Evolutionary conservation across 2,888 invertebrate genomes (phyloP).

Genomic region (Metallyticus violacea): DNA sequence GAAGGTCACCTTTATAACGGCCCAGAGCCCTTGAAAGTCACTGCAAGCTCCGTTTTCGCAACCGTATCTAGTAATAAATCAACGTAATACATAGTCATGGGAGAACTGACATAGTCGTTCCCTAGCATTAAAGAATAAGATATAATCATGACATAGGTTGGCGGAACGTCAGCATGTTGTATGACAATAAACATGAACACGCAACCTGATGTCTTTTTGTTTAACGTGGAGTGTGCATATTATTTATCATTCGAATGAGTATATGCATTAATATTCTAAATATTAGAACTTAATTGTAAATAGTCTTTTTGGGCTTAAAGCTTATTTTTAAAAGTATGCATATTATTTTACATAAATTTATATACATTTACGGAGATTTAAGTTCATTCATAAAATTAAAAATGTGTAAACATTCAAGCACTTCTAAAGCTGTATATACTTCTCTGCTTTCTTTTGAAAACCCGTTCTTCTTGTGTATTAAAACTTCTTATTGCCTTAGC

Average conservation of each 20-base stretch:
- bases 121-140: neutral
- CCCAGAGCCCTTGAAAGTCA: neutral
- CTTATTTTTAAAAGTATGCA: too few relatives aligned
- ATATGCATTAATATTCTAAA: too few relatives aligned
- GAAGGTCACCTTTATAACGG: neutral
- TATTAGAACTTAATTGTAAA: too few relatives aligned
- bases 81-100: neutral
- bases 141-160: neutral
- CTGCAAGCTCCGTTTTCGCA: neutral
- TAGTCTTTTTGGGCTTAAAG: too few relatives aligned
- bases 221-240: neutral
- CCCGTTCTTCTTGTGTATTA: too few relatives aligned
- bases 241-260: neutral
- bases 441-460: too few relatives aligned
- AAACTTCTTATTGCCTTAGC: too few relatives aligned
- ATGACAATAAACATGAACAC: neutral
- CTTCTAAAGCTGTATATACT: too few relatives aligned
- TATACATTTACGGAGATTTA: too few relatives aligned
- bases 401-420: too few relatives aligned
- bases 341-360: too few relatives aligned
- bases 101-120: neutral
- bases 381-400: too few relatives aligned
- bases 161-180: neutral
- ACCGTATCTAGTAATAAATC: neutral
- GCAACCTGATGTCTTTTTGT: neutral